A percentile compares a stretch with the other conserved stretches of the same genome.
These are phyloP conservation scores for Thereva nobilitata DNA, from an alignment of 2,888 invertebrate species.

Conservation along the genomic window DNA sequence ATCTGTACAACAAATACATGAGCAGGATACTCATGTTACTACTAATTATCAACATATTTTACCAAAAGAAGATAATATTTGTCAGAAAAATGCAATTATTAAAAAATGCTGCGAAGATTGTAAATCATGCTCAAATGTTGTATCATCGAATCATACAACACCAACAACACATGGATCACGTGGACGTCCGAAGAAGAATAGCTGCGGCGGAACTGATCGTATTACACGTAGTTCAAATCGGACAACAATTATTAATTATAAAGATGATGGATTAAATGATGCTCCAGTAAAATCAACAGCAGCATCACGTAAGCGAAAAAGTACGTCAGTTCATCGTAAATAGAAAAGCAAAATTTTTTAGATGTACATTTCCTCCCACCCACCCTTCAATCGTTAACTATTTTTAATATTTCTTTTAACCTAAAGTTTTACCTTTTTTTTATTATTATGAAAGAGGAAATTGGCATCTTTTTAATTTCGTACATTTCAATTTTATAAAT, in stretches of 20 bases:
- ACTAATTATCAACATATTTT: not conserved
- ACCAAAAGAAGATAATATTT: not conserved
- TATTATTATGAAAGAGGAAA: not conserved
- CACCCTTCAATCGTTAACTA: too few species aligned
- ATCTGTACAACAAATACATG: too few species aligned
- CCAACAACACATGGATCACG: not conserved
- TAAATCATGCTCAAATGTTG: not conserved
- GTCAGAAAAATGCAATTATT: conserved; percentile 3
- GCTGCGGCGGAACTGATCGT: conserved; percentile 21
- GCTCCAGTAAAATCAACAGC: not conserved
- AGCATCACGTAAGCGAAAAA: conserved; percentile 26
- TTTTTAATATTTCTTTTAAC: too few species aligned
- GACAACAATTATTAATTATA: conserved; percentile 21
- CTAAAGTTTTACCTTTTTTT: not conserved
- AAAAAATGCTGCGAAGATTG: conserved; percentile 8
- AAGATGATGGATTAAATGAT: conserved; percentile 21
- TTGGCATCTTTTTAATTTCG: too few species aligned
- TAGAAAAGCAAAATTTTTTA: not conserved
- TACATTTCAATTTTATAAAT: too few species aligned
- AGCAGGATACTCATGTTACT: too few species aligned
- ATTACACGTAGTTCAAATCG: conserved; percentile 34
- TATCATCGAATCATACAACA: not conserved
- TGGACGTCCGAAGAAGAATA: conserved; percentile 15
- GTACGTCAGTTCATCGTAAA: conserved; percentile 13
- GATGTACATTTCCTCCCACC: too few species aligned